Base-by-base conservation (phyloP, 1,140 invertebrate genomes). In the Pectinophora gossypiella region DNA sequence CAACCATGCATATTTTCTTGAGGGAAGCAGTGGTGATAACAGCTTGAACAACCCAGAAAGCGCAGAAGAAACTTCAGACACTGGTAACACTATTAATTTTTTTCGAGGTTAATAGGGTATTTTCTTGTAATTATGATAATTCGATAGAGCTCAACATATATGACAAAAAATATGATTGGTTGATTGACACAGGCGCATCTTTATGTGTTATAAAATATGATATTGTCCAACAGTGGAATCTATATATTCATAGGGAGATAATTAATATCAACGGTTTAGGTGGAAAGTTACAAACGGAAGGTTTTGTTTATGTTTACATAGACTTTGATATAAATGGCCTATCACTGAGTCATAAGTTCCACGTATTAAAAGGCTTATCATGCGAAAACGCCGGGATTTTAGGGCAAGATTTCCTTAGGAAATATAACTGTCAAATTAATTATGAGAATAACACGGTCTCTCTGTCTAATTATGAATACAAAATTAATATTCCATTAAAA, bases 391-490 rank as follows among this genome's bases (percentile, higher is more conserved):
- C 36, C 49, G 57, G 64, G 6, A 67, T 63, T 38, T 22, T 63
- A n/a, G 64, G 64, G n/a, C 43, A 51, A 23, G 64, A 67, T 7
- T 67, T 63, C 40, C 51, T 65, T 16, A 43, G 13, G 9, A 64
- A 54, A 47, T 61, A 48, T 47, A 23, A 48, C 19, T 35, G 49
- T 15, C 40, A 22, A 10, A 32, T 63, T 19, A 42, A 60, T 27
- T 63, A 50, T 46, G 21, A 44, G 9, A 36, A 23, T 23, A 54
- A 48, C 32, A 54, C 22, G 35, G 48, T 64, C 20, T 38, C 42
- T 27, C 42, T 56, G 27, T 54, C 43, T 44, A 60, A 51, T n/a
- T n/a, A n/a, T 52, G 18, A 22, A 48, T 27, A 16, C 35, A 15
- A 47, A 50, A 45, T 36, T 47, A 35, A 48, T 44, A 10, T 27